A percentile compares a stretch with the other conserved stretches of the same genome.
These are phyloP conservation scores for Zelostemma sp. DNA, from an alignment of 1,140 invertebrate genomes.

Conservation along the genomic window DNA sequence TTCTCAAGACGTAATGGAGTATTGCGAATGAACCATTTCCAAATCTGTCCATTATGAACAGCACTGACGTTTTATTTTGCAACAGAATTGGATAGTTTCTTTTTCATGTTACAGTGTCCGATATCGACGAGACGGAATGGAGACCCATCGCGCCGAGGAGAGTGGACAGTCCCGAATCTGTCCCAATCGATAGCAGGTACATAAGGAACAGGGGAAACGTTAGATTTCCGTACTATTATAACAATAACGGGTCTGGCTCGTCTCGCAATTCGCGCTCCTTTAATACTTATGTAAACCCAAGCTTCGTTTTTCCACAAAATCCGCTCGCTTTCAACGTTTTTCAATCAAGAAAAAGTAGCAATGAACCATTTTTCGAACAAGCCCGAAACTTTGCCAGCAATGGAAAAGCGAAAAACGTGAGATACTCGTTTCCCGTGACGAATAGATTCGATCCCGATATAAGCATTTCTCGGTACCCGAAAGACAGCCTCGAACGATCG, in stretches of 20 bases:
- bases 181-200: slow-evolving; percentile 64
- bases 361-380: not conserved
- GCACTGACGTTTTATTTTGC: not conserved
- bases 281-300: not conserved
- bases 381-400: not conserved
- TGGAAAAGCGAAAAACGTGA: not conserved
- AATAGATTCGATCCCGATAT: not conserved
- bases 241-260: slow-evolving; percentile 33
- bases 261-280: not conserved
- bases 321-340: not conserved
- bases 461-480: not conserved
- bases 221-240: slow-evolving; percentile 52
- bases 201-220: slow-evolving; percentile 52
- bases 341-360: not conserved
- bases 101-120: slow-evolving; percentile 10
- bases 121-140: slow-evolving; percentile 19
- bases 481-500: not conserved
- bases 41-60: not conserved
- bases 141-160: slow-evolving; percentile 15
- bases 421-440: not conserved
- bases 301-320: not conserved
- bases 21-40: not conserved
- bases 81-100: not conserved
- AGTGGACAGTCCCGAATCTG: slow-evolving; percentile 29
- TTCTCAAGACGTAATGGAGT: not conserved